Percentiles rank a stretch among this genome's conserved stretches.
Evolutionary conservation across 2,888 invertebrate genomes (phyloP).

Genomic region (Lithophane leautieri): DNA sequence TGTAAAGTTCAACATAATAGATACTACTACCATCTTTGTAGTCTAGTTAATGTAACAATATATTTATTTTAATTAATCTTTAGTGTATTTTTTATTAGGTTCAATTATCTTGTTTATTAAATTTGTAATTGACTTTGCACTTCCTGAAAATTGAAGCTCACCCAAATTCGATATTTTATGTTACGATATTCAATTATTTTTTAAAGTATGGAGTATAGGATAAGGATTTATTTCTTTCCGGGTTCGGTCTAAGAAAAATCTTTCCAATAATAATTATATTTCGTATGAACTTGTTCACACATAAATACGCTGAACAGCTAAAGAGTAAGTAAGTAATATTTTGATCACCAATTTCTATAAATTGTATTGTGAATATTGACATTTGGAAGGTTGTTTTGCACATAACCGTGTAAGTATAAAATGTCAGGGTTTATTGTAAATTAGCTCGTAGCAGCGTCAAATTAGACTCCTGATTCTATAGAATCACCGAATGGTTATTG

Average conservation of each 20-base stretch:
- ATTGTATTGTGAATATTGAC: conserved; percentile 14
- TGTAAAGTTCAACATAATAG: conserved; percentile 63
- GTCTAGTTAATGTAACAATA: conserved; percentile 39
- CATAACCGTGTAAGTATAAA: conserved; percentile 23
- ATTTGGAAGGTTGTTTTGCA: conserved; percentile 33
- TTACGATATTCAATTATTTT: neutral
- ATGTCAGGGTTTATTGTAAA: conserved; percentile 49
- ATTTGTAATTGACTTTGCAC: neutral
- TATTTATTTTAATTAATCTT: neutral
- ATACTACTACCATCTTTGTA: conserved; percentile 50
- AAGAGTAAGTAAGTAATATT: neutral
- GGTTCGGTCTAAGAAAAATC: neutral
- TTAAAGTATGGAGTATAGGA: no score
- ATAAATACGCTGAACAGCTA: neutral
- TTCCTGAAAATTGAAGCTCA: neutral
- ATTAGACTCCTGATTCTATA: conserved; percentile 6
- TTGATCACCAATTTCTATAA: neutral
- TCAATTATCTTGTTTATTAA: neutral
- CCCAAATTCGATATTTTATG: neutral
- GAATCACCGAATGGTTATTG: neutral
- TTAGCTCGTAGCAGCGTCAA: conserved; percentile 10
- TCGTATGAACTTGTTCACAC: neutral
- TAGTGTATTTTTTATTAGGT: neutral
- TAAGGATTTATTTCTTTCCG: neutral
- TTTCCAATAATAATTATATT: neutral